These are phyloP conservation scores for Galeruca laticollis DNA, from an alignment of 2,888 invertebrate genomes.

Conservation along the genomic window DNA sequence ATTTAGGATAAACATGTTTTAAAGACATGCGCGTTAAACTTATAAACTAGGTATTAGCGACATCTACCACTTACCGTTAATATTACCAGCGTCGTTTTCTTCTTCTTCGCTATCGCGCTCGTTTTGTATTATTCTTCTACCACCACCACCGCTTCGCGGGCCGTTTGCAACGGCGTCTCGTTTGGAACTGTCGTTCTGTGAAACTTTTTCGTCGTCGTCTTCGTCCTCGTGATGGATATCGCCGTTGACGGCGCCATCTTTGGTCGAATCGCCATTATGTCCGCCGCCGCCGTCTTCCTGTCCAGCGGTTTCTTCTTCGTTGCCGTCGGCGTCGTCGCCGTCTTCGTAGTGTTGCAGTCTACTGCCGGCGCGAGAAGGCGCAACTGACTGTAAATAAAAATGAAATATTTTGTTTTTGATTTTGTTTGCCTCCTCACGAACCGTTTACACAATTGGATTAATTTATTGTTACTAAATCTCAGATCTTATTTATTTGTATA, in stretches of 20 bases:
- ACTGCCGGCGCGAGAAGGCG: slow-evolving; percentile 64
- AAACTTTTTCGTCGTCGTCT: slow-evolving; percentile 40
- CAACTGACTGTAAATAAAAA: slow-evolving; percentile 59
- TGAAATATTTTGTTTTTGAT: too few relatives aligned
- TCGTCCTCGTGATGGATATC: slow-evolving; percentile 62
- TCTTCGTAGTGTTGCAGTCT: slow-evolving; percentile 68
- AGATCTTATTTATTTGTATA: too few relatives aligned
- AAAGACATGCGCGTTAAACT: too few relatives aligned
- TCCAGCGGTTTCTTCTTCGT: slow-evolving; percentile 56
- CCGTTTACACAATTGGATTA: too few relatives aligned
- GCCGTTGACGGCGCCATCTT: slow-evolving; percentile 67
- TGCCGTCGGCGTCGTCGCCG: slow-evolving; percentile 61
- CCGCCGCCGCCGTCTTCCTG: slow-evolving; percentile 40
- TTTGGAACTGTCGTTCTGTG: slow-evolving; percentile 38
- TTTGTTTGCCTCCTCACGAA: too few relatives aligned
- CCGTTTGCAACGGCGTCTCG: slow-evolving; percentile 36
- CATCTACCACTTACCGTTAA: slow-evolving; percentile 37
- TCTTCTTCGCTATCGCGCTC: slow-evolving; percentile 37
- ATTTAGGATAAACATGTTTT: too few relatives aligned
- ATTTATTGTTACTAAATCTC: too few relatives aligned
- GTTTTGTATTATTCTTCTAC: slow-evolving; percentile 23
- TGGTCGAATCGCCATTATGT: slow-evolving; percentile 46
- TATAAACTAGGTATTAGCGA: background rate
- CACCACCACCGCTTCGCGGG: slow-evolving; percentile 19
- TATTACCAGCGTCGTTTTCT: slow-evolving; percentile 35